Evolutionary conservation across 2,888 invertebrate genomes (phyloP).

Genomic region (Diploptera punctata): DNA sequence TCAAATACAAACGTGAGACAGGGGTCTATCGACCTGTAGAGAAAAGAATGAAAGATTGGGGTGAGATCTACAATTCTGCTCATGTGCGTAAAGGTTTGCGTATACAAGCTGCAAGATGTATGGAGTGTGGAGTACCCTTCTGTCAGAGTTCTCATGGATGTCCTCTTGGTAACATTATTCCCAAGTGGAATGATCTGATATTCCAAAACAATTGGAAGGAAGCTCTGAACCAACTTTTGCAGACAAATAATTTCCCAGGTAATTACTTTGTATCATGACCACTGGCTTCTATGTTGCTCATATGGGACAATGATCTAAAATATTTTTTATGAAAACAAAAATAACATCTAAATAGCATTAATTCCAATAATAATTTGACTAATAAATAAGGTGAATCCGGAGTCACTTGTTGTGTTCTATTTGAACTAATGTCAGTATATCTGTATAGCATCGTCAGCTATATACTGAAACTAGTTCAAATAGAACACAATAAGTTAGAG

Average conservation of each 20-base stretch:
- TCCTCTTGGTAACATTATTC: constrained; percentile 97
- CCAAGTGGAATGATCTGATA: constrained; percentile 99
- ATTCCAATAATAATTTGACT: too few relatives aligned
- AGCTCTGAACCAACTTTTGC: constrained; percentile 89
- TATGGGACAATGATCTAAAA: too few relatives aligned
- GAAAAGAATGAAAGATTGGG: constrained; percentile 91
- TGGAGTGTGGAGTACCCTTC: constrained; percentile 99
- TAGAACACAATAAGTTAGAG: too few relatives aligned
- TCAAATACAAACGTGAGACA: constrained; percentile 93
- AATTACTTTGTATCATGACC: constrained; percentile 29
- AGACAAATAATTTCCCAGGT: constrained; percentile 99
- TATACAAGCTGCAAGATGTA: constrained; percentile 93
- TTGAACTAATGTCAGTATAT: too few relatives aligned
- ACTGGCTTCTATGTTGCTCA: too few relatives aligned
- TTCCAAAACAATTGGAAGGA: constrained; percentile 94
- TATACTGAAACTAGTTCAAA: too few relatives aligned
- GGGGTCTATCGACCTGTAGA: constrained; percentile 85
- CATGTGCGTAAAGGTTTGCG: constrained; percentile 89
- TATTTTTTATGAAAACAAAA: too few relatives aligned
- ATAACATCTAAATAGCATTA: too few relatives aligned
- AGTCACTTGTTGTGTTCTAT: too few relatives aligned
- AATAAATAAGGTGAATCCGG: too few relatives aligned
- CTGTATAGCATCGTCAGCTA: too few relatives aligned
- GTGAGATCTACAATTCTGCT: constrained; percentile 91
- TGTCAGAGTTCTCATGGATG: constrained; percentile 96